phyloP scores from a whole-genome alignment of 2,888 invertebrate genomes.

The Norana najaformis region DNA sequence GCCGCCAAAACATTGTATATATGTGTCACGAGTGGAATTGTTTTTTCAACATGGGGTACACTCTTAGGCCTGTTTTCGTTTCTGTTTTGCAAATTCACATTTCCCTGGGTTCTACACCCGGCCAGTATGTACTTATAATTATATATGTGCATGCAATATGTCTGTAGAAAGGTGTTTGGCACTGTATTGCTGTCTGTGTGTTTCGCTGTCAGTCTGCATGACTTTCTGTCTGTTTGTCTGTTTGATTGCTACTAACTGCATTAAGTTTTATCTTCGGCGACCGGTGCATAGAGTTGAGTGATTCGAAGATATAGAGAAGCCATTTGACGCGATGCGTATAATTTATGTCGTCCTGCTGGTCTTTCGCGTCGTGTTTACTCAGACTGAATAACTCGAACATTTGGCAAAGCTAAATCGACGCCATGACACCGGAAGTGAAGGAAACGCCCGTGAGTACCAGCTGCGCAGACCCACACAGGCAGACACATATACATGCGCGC shows the following conservation, averaged over 20 bases:
- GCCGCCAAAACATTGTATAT: too few species aligned
- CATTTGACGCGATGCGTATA: neutral
- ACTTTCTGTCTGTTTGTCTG: too few species aligned
- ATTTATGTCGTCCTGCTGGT: neutral
- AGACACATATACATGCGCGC: neutral
- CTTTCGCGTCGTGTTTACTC: neutral
- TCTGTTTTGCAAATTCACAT: too few species aligned
- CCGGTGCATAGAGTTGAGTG: neutral
- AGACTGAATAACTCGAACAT: neutral
- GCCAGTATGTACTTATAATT: neutral
- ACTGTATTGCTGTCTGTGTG: neutral
- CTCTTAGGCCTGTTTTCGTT: too few species aligned
- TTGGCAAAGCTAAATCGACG: constrained; percentile 6
- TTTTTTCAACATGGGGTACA: too few species aligned
- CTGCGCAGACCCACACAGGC: neutral
- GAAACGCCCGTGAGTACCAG: neutral
- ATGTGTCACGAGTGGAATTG: too few species aligned
- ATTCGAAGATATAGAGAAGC: neutral
- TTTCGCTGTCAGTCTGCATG: too few species aligned
- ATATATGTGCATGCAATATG: too few species aligned
- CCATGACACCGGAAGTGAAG: constrained; percentile 13
- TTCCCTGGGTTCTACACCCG: too few species aligned
- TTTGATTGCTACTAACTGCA: neutral
- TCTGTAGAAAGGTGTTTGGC: neutral
- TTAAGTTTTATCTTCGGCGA: neutral